phyloP scores from a whole-genome alignment of 1,140 invertebrate genomes.

The Bombus waltoni region DNA sequence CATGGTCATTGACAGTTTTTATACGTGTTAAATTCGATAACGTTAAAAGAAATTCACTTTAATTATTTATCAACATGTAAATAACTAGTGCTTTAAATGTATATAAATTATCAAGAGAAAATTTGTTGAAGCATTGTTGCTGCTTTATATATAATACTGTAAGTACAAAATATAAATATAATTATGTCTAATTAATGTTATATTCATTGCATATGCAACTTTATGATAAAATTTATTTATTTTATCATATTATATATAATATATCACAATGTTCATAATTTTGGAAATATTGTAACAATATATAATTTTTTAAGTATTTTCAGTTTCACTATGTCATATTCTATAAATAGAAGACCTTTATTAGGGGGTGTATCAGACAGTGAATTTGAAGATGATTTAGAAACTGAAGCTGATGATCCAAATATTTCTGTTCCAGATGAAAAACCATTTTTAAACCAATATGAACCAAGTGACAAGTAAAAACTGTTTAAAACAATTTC shows the following conservation, averaged over 20 bases:
- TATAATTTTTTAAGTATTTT: not conserved
- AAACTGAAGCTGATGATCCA: constrained; percentile 79
- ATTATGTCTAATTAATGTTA: not conserved
- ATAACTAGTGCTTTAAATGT: not conserved
- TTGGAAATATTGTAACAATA: not conserved
- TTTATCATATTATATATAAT: not conserved
- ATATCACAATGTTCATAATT: not conserved
- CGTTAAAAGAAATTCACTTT: not conserved
- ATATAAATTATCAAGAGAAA: not conserved
- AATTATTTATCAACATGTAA: constrained; percentile 14
- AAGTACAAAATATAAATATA: constrained; percentile 5
- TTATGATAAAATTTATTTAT: not conserved
- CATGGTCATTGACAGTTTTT: not conserved
- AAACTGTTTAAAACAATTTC: not conserved
- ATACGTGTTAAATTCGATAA: not conserved
- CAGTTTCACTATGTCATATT: constrained; percentile 78
- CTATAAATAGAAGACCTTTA: constrained; percentile 81
- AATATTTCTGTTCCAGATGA: constrained; percentile 79
- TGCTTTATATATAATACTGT: not conserved
- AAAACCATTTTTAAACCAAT: constrained; percentile 82
- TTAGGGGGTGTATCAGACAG: constrained; percentile 79
- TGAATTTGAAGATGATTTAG: constrained; percentile 81
- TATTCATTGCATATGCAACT: not conserved
- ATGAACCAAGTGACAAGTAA: constrained; percentile 84
- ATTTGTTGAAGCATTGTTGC: not conserved